Percentiles rank a stretch among this genome's conserved stretches.
These are phyloP conservation scores for Amphiura filiformis DNA, from an alignment of 35 echinoderm and acorn worm species.

Conservation along the genomic window DNA sequence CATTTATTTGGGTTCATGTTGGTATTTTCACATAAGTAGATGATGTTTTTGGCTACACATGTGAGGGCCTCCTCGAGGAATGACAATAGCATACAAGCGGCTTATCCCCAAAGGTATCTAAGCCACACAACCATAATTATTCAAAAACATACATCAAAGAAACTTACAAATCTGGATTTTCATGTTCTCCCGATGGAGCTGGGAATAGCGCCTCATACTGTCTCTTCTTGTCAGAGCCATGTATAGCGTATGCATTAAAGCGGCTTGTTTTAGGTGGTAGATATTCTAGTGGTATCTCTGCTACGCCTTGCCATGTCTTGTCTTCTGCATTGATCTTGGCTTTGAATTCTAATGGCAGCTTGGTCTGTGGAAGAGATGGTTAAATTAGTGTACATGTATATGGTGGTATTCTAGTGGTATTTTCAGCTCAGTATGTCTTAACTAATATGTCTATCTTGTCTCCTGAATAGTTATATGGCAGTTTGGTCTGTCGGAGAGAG, in stretches of 20 bases:
- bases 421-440: too few relatives aligned
- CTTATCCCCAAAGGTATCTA: neutral
- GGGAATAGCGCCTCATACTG: slow-evolving; percentile 60
- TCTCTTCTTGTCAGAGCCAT: slow-evolving; percentile 40
- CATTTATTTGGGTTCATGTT: neutral
- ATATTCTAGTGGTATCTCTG: slow-evolving; percentile 50
- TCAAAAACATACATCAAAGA: neutral
- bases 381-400: too few relatives aligned
- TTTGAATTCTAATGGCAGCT: slow-evolving; percentile 44
- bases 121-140: neutral
- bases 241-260: slow-evolving; percentile 78
- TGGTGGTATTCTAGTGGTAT: too few relatives aligned
- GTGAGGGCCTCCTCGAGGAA: neutral
- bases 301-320: slow-evolving; percentile 57
- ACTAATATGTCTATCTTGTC: too few relatives aligned
- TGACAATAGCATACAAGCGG: neutral
- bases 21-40: neutral
- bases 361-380: slow-evolving; percentile 22
- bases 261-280: slow-evolving; percentile 20
- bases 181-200: slow-evolving; percentile 23
- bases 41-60: too few relatives aligned
- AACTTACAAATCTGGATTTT: slow-evolving; percentile 73
- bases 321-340: slow-evolving; percentile 31
- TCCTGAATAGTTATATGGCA: too few relatives aligned
- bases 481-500: too few relatives aligned